Evolutionary conservation across 1,140 invertebrate genomes (phyloP), one percentile per base, ranked within the genome.

Genomic region (Zeugodacus cucurbitae): DNA sequence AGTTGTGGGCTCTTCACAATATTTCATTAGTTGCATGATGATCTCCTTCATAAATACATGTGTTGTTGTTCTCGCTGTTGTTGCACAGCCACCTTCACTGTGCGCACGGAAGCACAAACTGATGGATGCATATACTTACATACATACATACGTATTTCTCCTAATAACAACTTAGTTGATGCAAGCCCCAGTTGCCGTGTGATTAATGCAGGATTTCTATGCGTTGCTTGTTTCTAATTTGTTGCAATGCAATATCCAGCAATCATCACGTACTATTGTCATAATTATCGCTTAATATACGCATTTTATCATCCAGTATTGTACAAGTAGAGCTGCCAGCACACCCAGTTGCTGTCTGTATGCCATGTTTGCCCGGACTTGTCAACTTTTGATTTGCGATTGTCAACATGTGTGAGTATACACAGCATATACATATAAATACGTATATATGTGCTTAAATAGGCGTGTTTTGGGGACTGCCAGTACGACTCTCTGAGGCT

Each of bases 251-350:
- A 89, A 87, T 89, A 91, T 92, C 89, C 90, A 82, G 91, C 91
- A 92, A 92, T 92, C 91, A 92, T 92, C 91, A 92, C 91, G 91
- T 92, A 92, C 91, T 91, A 91, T 91, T 92, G 91, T 91, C 91
- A 92, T 92, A 92, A 92, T 92, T 92, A 92, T 91, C 91, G 91
- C 92, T 91, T 89, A 87, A 58, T 88, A 86, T 87, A 62, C 37
- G 17, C 54, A 54, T 26, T 88, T 74, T 74, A 86, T 67, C 74
- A 82, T 82, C 29, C 29, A 10, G n/a, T 41, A 34, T 17, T 34
- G n/a, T n/a, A 2, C 67, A 22, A 8, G 87, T 70, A 22, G 48
- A 54, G 26, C 10, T 34, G 87, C 54, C 37, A 32, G 89, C 90
- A 91, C 22, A 44, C 37, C 22, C 70, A 22, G 70, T 20, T 89